A percentile compares a stretch with the other conserved stretches of the same genome.
Evolutionary conservation across 2,113 vertebrate genomes (phyloP).

Genomic region (Solenodon paradoxus): DNA sequence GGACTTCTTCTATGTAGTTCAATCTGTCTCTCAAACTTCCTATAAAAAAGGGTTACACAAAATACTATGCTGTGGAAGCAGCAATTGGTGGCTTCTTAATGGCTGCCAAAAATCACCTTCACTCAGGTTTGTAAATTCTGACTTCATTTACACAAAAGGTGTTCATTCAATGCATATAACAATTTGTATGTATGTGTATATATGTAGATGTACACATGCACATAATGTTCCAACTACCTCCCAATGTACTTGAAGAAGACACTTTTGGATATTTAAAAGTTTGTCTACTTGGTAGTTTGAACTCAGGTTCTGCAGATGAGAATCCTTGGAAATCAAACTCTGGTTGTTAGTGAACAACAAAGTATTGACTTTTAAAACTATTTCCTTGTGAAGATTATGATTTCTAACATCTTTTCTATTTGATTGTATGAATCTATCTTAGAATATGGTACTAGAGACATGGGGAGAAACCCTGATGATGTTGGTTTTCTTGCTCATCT

Average conservation of each 20-base stretch:
- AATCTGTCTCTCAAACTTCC: neutral
- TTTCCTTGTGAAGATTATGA: neutral
- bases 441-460: neutral
- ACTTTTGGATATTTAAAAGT: slow-evolving; percentile 26
- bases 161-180: neutral
- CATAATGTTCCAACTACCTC: neutral
- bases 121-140: neutral
- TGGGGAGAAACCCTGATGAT: neutral
- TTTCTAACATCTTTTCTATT: neutral
- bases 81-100: neutral
- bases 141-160: neutral
- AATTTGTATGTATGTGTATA: too few species aligned
- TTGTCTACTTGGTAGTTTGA: neutral
- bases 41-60: neutral
- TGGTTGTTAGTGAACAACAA: neutral
- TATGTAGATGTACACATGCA: too few species aligned
- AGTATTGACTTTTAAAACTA: neutral
- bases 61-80: neutral
- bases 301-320: neutral
- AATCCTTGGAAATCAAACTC: neutral
- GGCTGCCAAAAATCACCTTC: neutral
- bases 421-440: neutral
- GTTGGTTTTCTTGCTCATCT: neutral
- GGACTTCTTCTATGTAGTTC: neutral
- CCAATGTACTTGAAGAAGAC: neutral